A percentile compares a stretch with the other conserved stretches of the same genome.
Evolutionary conservation across 2,113 vertebrate species (phyloP).

Genomic region (Charadrius vociferus): DNA sequence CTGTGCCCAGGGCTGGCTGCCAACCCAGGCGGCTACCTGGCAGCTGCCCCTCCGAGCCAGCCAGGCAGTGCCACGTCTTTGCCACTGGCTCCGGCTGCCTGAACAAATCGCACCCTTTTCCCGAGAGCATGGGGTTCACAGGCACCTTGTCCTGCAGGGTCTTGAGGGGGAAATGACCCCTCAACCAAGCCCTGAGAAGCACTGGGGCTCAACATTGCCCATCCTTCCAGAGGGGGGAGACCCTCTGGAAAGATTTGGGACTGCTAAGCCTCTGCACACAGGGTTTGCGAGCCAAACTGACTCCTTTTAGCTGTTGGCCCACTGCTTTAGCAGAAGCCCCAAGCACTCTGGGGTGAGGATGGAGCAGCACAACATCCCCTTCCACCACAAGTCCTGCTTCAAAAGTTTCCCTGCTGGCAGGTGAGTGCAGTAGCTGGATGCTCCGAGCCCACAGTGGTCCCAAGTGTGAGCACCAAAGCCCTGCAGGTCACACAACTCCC

Average conservation of each 20-base stretch:
- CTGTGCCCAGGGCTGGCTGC: background rate
- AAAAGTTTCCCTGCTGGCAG: background rate
- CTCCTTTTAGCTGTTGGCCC: background rate
- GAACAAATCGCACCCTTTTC: background rate
- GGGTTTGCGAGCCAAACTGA: background rate
- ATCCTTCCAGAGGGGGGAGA: background rate
- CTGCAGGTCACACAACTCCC: rapidly evolving
- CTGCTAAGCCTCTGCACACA: background rate
- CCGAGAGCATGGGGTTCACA: rapidly evolving
- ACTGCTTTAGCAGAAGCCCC: background rate
- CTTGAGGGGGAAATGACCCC: background rate
- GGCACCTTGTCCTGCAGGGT: background rate
- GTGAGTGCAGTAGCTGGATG: background rate
- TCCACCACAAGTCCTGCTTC: background rate
- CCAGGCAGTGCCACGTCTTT: background rate
- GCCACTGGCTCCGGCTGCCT: rapidly evolving
- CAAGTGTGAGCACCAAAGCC: background rate
- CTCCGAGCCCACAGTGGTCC: background rate
- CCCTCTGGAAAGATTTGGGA: background rate
- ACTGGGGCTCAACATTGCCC: background rate
- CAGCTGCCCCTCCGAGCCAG: background rate
- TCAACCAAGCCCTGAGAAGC: background rate
- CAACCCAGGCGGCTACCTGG: background rate
- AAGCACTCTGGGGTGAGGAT: background rate
- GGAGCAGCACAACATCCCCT: background rate